phyloP scores from a whole-genome alignment of 2,888 invertebrate species.

The Lingula anatina region DNA sequence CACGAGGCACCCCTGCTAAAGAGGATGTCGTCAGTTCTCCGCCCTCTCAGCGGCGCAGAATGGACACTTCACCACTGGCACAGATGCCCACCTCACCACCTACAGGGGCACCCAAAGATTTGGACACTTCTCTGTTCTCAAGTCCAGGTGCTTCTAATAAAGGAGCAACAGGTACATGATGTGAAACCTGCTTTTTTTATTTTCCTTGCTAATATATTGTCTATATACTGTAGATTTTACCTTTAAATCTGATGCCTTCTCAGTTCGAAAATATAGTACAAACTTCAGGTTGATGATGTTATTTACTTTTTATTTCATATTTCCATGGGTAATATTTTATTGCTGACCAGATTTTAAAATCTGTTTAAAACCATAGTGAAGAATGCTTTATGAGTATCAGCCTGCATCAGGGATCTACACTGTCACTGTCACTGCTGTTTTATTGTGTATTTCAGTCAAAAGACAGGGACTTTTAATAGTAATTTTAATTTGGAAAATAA shows the following conservation, averaged over 20 bases:
- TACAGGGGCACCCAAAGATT: slow-evolving; percentile 13
- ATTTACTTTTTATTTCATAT: too few species aligned
- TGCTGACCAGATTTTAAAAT: too few species aligned
- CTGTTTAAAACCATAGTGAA: too few species aligned
- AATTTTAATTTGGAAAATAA: too few species aligned
- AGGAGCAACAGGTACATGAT: slow-evolving; percentile 18
- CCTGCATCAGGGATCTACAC: too few species aligned
- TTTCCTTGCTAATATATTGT: neutral
- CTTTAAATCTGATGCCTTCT: neutral
- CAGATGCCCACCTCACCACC: slow-evolving; percentile 36
- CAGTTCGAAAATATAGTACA: too few species aligned
- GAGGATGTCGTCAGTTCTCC: slow-evolving; percentile 23
- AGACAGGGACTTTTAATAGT: too few species aligned
- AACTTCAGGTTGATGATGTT: too few species aligned
- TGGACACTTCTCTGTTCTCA: slow-evolving; percentile 32
- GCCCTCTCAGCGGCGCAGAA: slow-evolving; percentile 24
- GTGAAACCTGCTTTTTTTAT: neutral
- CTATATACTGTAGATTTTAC: neutral
- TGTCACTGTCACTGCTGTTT: too few species aligned
- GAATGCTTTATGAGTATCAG: too few species aligned
- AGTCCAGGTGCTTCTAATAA: slow-evolving; percentile 27
- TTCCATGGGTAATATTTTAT: too few species aligned
- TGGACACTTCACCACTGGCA: slow-evolving; percentile 27
- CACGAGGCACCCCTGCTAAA: slow-evolving; percentile 14
- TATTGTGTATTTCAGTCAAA: too few species aligned